These are phyloP conservation scores for Physocephala rufipes DNA, from an alignment of 2,888 invertebrate species.

Conservation along the genomic window DNA sequence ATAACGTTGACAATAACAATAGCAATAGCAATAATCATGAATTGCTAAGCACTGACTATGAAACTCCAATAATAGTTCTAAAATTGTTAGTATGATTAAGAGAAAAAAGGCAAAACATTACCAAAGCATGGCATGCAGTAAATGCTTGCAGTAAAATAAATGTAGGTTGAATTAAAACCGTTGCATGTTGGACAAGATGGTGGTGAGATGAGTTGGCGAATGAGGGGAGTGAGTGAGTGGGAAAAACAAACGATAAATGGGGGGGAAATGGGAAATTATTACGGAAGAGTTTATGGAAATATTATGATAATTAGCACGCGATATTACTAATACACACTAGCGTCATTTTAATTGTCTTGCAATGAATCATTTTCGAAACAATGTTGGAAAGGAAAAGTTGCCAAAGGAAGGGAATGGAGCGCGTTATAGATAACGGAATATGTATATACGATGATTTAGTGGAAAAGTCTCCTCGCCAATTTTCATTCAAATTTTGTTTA, in stretches of 20 bases:
- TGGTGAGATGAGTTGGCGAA: background rate
- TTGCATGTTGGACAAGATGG: background rate
- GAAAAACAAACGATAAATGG: too few species aligned
- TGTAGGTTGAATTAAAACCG: background rate
- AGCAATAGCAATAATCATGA: background rate
- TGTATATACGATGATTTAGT: too few species aligned
- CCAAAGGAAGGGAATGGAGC: too few species aligned
- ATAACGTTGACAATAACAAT: background rate
- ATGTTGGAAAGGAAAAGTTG: too few species aligned
- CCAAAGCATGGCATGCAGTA: background rate
- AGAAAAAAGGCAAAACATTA: background rate
- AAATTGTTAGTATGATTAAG: background rate
- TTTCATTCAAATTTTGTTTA: too few species aligned
- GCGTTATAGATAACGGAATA: too few species aligned
- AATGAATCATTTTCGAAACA: too few species aligned
- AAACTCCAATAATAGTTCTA: background rate
- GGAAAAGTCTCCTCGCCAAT: too few species aligned
- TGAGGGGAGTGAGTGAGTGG: too few species aligned
- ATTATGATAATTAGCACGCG: too few species aligned
- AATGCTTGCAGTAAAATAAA: background rate
- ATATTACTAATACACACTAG: too few species aligned
- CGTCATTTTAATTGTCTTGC: too few species aligned
- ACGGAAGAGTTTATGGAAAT: background rate
- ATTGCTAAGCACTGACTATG: conserved; percentile 14
- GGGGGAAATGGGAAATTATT: background rate